Base-by-base conservation (phyloP, 2,797 vertebrate genomes). In the Adrianichthys oophorus region DNA sequence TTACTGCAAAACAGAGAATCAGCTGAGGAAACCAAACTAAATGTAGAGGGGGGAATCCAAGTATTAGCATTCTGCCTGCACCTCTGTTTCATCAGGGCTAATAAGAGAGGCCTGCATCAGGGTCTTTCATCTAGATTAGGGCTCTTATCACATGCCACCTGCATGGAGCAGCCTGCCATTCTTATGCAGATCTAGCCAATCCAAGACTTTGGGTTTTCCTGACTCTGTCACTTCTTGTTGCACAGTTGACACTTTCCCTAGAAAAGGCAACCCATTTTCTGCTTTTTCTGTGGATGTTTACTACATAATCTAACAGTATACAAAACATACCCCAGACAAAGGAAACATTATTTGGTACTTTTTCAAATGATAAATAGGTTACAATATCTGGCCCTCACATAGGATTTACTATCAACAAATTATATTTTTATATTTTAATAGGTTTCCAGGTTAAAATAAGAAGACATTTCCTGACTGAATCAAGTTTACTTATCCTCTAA, bases 81-180 rank as follows among this genome's bases (percentile, higher is more conserved):
- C 59, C 62, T 77, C 58, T 62, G 71, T 80, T 90, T 89, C 82
- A 85, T 86, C 77, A 77, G 55, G 65, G 82, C 82, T 91, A 90
- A 90, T 88, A 87, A 76, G 77, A 72, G 79, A 84, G 84, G 79
- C 79, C 83, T 85, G 83, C 84, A 83, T 76, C 2, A 7, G 61
- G 73, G 78, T 77, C 80, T 86, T 88, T 91, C 79, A 89, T 88
- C 83, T 86, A 88, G 85, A 91, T 91, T 88, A 90, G 77, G 75
- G 70, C 67, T 82, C 85, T 89, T 89, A 89, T 89, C 86, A 41
- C 85, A 85, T 82, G 80, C 85, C 85, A 91, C 84, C 84, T 91
- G 89, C 76, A 85, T 75, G 78, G 74, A 80, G 76, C 81, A 71
- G 69, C 56, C 75, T 79, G 85, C 85, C 84, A 88, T 86, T 90